Conservation (phyloP, 2,888 invertebrate genomes). For the Uloborus plumipes region DNA sequence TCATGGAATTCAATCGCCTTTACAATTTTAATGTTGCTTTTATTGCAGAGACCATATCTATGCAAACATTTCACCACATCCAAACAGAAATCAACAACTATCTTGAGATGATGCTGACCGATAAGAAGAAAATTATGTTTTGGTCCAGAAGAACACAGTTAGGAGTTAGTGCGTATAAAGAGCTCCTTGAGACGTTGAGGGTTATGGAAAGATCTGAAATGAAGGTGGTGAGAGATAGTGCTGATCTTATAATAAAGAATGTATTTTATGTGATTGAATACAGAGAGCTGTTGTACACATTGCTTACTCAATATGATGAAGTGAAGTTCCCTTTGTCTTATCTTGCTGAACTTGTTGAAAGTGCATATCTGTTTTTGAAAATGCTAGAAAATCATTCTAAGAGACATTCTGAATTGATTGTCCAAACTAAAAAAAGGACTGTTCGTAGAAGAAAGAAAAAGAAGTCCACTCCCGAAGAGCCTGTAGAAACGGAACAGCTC, state of each 20-base stretch:
- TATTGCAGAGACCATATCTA: constrained; percentile 93
- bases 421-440: constrained; percentile 74
- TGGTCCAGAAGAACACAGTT: constrained; percentile 89
- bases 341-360: constrained; percentile 88
- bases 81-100: constrained; percentile 91
- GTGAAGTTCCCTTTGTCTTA: constrained; percentile 89
- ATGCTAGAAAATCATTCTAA: constrained; percentile 81
- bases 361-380: constrained; percentile 90
- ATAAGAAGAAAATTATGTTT: constrained; percentile 85
- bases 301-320: constrained; percentile 87
- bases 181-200: constrained; percentile 85
- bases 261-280: constrained; percentile 91
- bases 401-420: constrained; percentile 77
- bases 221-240: constrained; percentile 80
- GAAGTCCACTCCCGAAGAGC: constrained; percentile 61
- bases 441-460: constrained; percentile 75
- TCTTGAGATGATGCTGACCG: constrained; percentile 83
- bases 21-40: constrained; percentile 88
- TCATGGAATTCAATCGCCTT: constrained; percentile 96
- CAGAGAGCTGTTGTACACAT: constrained; percentile 86
- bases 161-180: constrained; percentile 83
- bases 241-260: constrained; percentile 89
- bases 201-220: constrained; percentile 85
- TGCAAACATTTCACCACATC: constrained; percentile 92
- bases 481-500: constrained; percentile 80